Conservation (phyloP, 1,140 invertebrate genomes). For the Pachyrhynchus sulphureomaculatus region DNA sequence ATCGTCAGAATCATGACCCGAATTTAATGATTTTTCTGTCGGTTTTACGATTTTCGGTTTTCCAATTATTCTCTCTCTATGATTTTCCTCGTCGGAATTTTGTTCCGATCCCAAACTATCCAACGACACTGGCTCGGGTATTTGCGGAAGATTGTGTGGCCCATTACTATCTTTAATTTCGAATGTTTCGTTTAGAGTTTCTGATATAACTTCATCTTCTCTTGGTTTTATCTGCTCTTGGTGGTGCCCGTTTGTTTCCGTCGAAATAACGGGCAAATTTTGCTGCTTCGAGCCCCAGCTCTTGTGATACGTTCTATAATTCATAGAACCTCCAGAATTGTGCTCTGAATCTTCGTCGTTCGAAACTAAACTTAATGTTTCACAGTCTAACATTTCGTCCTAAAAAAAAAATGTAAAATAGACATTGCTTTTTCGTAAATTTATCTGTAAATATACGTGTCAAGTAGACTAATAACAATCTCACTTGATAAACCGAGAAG, state of each 20-base stretch:
- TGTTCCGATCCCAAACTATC: slow-evolving; percentile 1
- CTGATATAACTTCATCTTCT: neutral
- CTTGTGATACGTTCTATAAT: slow-evolving; percentile 51
- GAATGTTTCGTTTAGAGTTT: too few species aligned
- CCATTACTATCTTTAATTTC: neutral
- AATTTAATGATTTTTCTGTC: neutral
- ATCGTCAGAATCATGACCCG: slow-evolving; percentile 45
- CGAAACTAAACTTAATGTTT: slow-evolving; percentile 68
- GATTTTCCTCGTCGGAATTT: slow-evolving; percentile 35
- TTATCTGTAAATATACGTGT: too few species aligned
- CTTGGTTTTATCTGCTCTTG: neutral
- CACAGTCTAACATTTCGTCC: slow-evolving; percentile 61
- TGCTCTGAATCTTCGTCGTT: slow-evolving; percentile 61
- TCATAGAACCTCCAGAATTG: slow-evolving; percentile 49
- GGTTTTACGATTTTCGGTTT: slow-evolving; percentile 66
- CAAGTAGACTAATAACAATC: too few species aligned
- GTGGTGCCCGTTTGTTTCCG: neutral
- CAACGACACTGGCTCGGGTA: neutral
- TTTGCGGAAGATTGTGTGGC: neutral
- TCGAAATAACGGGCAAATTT: slow-evolving; percentile 31
- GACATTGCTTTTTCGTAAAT: too few species aligned
- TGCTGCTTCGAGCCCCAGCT: slow-evolving; percentile 43
- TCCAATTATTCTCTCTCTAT: slow-evolving; percentile 33
- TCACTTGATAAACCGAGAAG: too few species aligned
- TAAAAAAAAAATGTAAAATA: slow-evolving; percentile 3